Percentiles rank a stretch among this genome's conserved stretches.
Conservation (phyloP, 1,140 invertebrate genomes). For the Bombus sibiricus region DNA sequence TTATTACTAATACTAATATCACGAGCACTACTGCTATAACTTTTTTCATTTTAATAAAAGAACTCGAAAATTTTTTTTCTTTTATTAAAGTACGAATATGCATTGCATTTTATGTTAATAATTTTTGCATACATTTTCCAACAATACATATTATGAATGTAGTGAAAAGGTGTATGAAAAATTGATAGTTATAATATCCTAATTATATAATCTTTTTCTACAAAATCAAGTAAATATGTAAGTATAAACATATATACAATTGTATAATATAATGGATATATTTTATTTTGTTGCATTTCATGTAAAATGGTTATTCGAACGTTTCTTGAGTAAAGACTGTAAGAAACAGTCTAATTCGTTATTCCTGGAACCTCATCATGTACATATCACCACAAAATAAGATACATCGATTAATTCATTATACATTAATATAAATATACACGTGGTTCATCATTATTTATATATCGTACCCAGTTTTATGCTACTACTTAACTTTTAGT, state of each 20-base stretch:
- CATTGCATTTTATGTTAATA: conserved; percentile 9
- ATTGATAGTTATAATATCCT: not conserved
- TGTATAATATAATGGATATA: conserved; percentile 33
- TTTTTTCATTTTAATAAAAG: conserved; percentile 23
- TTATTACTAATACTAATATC: conserved; percentile 43
- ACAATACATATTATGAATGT: not conserved
- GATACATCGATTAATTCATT: conserved; percentile 36
- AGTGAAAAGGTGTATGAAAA: conserved; percentile 21
- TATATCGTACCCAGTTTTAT: conserved; percentile 23
- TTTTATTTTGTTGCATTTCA: conserved; percentile 28
- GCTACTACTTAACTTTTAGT: conserved; percentile 24
- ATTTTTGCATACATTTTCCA: not conserved
- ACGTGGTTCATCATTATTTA: conserved; percentile 36
- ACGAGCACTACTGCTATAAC: conserved; percentile 28
- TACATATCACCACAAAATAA: conserved; percentile 28
- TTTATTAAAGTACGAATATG: conserved; percentile 28
- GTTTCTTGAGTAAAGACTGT: not conserved
- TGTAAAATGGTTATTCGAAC: not conserved
- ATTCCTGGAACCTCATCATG: not conserved
- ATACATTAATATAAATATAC: conserved; percentile 42
- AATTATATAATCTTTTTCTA: conserved; percentile 18
- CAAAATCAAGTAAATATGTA: conserved; percentile 36
- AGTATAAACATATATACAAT: conserved; percentile 64
- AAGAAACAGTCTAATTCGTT: too few species aligned
- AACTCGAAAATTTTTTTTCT: not conserved